Evolutionary conservation across 2,797 vertebrate genomes (phyloP), one percentile per base, ranked within the genome.

Genomic region (Darevskia nairensis): DNA sequence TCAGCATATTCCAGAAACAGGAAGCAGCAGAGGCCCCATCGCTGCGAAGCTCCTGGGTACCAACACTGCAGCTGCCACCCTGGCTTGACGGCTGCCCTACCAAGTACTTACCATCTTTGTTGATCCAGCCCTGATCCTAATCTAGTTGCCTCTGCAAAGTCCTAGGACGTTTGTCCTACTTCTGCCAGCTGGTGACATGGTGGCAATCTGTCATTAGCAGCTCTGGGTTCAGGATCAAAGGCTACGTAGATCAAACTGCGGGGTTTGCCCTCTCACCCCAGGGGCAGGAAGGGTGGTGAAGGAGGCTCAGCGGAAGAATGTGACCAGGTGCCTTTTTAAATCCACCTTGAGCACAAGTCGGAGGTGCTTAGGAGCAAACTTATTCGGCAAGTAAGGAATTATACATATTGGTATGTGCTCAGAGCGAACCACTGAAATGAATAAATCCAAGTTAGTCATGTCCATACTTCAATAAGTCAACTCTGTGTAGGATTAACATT

Each of bases 51-150:
- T 66, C 39, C 59, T 25, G 1, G 29, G n/a, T 50, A 35, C 41
- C n/a, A 35, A 1, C 19, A 8, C 50, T 29, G 4, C 13, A 35
- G 8, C 41, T 68, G 39, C n/a, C 50, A 72, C 32, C 85, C 32
- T 32, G 17, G 41, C 55, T 77, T 68, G 61, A 59, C 86, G 68
- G 8, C 41, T 77, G 41, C 9, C n/a, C n/a, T 44, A 6, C 50
- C 32, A 59, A 10, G n/a, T 11, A n/a, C 50, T 87, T 82, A 76
- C 59, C 80, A 66, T 82, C 76, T 50, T 77, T 4, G 23, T 68
- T 66, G 41, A 76, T 46, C 61, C 41, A 82, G 72, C 72, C 80
- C 74, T 69, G 80, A 88, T 83, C 35, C 55, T 83, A 69, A 88
- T 88, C 74, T 69, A 39, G 41, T 9, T 50, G 55, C 68, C 69